Conservation (phyloP, 2,888 invertebrate genomes). For the Protodeltote pygarga region DNA sequence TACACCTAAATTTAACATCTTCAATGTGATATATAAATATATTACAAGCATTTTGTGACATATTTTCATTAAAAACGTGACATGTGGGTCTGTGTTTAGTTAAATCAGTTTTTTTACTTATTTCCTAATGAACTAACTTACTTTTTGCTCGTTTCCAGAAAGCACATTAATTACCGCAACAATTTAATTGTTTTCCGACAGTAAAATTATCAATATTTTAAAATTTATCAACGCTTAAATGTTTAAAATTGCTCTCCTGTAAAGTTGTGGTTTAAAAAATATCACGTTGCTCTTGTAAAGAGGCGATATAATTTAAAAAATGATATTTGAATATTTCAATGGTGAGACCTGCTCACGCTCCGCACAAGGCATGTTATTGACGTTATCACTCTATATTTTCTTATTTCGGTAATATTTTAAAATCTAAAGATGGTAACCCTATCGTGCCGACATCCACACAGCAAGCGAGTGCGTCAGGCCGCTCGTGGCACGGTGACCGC, state of each 20-base stretch:
- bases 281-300: slow-evolving; percentile 21
- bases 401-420: no score
- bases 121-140: slow-evolving; percentile 8
- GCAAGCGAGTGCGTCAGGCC: no score
- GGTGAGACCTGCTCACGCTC: no score
- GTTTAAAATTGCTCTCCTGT: slow-evolving; percentile 21
- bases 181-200: slow-evolving; percentile 12
- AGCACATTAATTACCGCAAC: slow-evolving; percentile 16
- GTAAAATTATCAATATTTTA: slow-evolving; percentile 16
- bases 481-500: no score
- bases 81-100: slow-evolving; percentile 8
- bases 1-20: slow-evolving; percentile 15
- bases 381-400: no score
- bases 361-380: no score
- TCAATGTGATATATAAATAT: slow-evolving; percentile 24
- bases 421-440: no score
- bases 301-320: no score
- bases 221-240: slow-evolving; percentile 11
- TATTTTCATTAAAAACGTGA: slow-evolving; percentile 20
- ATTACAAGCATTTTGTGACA: slow-evolving; percentile 21
- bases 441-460: no score
- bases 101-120: slow-evolving; percentile 8
- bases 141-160: slow-evolving; percentile 12
- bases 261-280: slow-evolving; percentile 22
- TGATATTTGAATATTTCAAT: no score